Conservation (phyloP, 1,140 invertebrate species). For the Telenomus remus region DNA sequence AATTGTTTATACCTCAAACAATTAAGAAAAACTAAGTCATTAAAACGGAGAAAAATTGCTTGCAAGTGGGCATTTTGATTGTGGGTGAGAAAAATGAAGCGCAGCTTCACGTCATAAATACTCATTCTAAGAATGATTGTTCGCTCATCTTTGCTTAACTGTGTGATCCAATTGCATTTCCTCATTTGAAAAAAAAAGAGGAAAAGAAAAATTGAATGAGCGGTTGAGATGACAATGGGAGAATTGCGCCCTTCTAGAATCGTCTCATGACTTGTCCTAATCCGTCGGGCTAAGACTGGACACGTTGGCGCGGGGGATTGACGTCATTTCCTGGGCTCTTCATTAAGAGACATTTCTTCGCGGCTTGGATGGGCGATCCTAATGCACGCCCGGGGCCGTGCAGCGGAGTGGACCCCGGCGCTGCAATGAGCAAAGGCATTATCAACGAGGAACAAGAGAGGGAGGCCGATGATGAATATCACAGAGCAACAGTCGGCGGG, state of each 20-base stretch:
- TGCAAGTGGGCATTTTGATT: too few species aligned
- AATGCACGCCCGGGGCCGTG: constrained; percentile 58
- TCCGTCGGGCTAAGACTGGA: constrained; percentile 24
- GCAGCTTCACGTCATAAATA: neutral
- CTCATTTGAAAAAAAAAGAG: constrained; percentile 10
- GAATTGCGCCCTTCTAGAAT: constrained; percentile 4
- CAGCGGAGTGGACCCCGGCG: constrained; percentile 3
- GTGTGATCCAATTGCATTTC: constrained; percentile 18
- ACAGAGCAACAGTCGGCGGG: constrained; percentile 68
- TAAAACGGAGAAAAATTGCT: too few species aligned
- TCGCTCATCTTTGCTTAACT: constrained; percentile 7
- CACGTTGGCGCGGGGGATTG: constrained; percentile 13
- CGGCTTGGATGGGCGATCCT: constrained; percentile 37
- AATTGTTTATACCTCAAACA: too few species aligned
- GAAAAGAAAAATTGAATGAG: neutral
- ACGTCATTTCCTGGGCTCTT: constrained; percentile 12
- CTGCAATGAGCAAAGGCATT: constrained; percentile 1
- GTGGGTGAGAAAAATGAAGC: too few species aligned
- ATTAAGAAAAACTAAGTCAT: too few species aligned
- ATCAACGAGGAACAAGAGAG: constrained; percentile 20
- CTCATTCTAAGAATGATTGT: constrained; percentile 5
- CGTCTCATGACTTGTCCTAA: constrained; percentile 10
- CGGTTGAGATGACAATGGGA: constrained; percentile 1
- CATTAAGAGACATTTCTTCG: constrained; percentile 51
- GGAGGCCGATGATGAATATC: constrained; percentile 60